Percentiles rank a stretch among this genome's conserved stretches.
These are phyloP conservation scores for Chymomyza procnemis DNA, from an alignment of 2,888 invertebrate genomes.

Conservation along the genomic window DNA sequence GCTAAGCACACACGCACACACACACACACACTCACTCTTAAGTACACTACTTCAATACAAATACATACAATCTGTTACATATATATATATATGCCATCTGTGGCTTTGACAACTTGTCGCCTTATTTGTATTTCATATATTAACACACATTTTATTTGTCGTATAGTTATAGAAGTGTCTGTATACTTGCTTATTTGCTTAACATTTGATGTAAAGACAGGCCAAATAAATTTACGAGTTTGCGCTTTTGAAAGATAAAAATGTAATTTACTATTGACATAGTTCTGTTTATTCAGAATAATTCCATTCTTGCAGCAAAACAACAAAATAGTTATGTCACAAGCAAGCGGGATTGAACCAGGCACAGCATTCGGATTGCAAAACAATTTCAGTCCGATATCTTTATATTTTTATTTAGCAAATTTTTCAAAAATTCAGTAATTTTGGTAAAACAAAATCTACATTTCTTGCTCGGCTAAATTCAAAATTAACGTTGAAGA, in stretches of 20 bases:
- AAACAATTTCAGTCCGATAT: too few species aligned
- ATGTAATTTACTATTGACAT: not conserved
- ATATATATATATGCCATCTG: constrained; percentile 28
- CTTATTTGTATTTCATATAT: constrained; percentile 50
- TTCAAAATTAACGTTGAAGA: too few species aligned
- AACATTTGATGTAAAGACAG: constrained; percentile 29
- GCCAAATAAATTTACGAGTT: constrained; percentile 46
- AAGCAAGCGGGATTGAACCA: too few species aligned
- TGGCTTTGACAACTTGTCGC: constrained; percentile 42
- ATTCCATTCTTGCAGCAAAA: too few species aligned
- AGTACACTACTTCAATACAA: constrained; percentile 15
- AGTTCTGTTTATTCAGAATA: too few species aligned
- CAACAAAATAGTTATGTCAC: too few species aligned
- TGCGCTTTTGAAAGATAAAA: not conserved
- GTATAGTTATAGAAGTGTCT: not conserved
- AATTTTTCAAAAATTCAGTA: too few species aligned
- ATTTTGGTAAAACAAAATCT: too few species aligned
- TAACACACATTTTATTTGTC: not conserved
- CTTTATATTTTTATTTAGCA: too few species aligned
- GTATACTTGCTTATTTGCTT: constrained; percentile 47
- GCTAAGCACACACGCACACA: constrained; percentile 36
- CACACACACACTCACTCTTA: constrained; percentile 17
- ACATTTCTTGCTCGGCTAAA: too few species aligned
- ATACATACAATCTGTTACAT: constrained; percentile 9
- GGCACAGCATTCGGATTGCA: too few species aligned